Evolutionary conservation across 2,113 vertebrate species (phyloP).

Genomic region (Polypterus senegalus): DNA sequence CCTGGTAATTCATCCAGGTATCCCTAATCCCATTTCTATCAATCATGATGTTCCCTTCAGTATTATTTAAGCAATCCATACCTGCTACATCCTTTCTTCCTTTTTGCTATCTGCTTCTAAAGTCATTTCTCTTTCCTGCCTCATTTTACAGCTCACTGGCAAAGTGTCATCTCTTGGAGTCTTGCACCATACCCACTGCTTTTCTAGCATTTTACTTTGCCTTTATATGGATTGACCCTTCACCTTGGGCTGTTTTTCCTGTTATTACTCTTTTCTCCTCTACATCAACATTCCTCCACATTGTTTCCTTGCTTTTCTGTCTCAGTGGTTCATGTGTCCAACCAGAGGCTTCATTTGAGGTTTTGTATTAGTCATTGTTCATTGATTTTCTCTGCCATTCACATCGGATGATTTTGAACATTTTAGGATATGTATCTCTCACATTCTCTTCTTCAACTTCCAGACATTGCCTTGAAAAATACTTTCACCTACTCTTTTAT

Average conservation of each 20-base stretch:
- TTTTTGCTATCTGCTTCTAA: too few relatives aligned
- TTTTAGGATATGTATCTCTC: too few relatives aligned
- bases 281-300: conserved; percentile 20
- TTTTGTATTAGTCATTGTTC: conserved; percentile 26
- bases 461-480: background rate
- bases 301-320: background rate
- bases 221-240: conserved; percentile 32
- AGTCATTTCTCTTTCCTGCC: background rate
- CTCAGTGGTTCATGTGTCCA: background rate
- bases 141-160: background rate
- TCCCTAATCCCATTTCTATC: too few relatives aligned
- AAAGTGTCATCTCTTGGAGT: background rate
- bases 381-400: conserved; percentile 17
- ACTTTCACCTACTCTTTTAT: too few relatives aligned
- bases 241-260: conserved; percentile 26
- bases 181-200: conserved; percentile 16
- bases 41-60: too few relatives aligned
- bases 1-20: too few relatives aligned
- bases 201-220: conserved; percentile 15
- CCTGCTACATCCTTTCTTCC: too few relatives aligned
- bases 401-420: background rate
- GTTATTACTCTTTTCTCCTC: conserved; percentile 27
- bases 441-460: background rate
- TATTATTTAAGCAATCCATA: too few relatives aligned
- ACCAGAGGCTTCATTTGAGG: conserved; percentile 13